phyloP scores from a whole-genome alignment of 1,140 invertebrate genomes.

The Aporrectodea caliginosa region DNA sequence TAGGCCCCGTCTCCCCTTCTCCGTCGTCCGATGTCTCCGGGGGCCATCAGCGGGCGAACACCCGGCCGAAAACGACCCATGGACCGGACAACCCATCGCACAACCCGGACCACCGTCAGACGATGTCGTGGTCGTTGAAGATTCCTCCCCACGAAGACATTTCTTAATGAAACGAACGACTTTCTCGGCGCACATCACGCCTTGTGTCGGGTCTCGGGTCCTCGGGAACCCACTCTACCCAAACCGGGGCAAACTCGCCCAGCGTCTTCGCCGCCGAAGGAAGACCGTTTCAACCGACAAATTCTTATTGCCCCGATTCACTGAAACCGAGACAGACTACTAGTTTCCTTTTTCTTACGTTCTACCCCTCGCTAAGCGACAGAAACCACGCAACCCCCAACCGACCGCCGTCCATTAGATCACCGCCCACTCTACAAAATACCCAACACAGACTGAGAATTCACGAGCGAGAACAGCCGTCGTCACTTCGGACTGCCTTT shows the following conservation, averaged over 20 bases:
- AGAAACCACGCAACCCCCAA: no score
- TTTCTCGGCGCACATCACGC: background rate
- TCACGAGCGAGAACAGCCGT: no score
- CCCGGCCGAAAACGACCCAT: background rate
- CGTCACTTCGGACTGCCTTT: no score
- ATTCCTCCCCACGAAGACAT: background rate
- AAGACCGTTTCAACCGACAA: constrained; percentile 51
- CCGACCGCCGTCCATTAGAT: no score
- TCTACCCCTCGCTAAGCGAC: no score
- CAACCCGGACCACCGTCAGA: no score
- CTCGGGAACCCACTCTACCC: background rate
- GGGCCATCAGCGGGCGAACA: background rate
- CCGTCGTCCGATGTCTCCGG: background rate
- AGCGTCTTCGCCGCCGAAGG: constrained; percentile 33
- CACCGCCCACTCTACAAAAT: no score
- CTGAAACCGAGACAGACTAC: no score
- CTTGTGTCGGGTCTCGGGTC: background rate
- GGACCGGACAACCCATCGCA: background rate
- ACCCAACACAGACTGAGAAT: no score
- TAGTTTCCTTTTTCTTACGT: no score
- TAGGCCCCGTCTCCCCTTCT: background rate
- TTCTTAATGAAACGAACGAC: background rate
- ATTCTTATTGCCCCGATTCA: no score
- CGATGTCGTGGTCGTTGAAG: background rate
- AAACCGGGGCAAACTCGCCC: background rate